Evolutionary conservation across 2,888 invertebrate genomes (phyloP).

Genomic region (Baronia brevicornis): DNA sequence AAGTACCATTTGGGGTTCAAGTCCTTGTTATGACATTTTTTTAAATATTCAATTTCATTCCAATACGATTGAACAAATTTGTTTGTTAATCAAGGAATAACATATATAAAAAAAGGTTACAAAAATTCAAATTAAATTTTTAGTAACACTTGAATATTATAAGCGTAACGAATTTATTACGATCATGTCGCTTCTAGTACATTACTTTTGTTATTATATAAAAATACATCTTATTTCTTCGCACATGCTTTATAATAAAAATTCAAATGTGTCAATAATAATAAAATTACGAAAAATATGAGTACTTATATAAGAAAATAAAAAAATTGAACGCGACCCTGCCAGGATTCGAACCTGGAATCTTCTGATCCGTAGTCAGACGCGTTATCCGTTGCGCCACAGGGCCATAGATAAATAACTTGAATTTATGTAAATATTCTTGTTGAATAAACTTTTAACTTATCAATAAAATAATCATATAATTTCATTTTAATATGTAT

Average conservation of each 20-base stretch:
- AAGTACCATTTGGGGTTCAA: no score
- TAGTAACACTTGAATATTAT: no score
- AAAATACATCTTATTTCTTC: background rate
- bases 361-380: conserved; percentile 83
- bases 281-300: background rate
- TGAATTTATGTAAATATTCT: no score
- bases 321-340: conserved; percentile 51
- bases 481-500: no score
- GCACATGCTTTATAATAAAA: background rate
- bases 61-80: conserved; percentile 15
- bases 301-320: background rate
- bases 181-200: conserved; percentile 7
- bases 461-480: no score
- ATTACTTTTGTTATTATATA: background rate
- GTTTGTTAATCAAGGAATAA: no score
- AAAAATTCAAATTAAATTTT: no score
- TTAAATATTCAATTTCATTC: no score
- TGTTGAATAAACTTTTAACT: no score
- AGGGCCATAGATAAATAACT: no score
- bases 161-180: background rate
- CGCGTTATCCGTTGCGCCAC: conserved; percentile 82
- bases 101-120: no score
- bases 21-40: no score
- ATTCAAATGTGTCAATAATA: background rate
- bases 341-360: conserved; percentile 81